Conservation (phyloP, 2,888 invertebrate genomes). For the Dicycla oo region DNA sequence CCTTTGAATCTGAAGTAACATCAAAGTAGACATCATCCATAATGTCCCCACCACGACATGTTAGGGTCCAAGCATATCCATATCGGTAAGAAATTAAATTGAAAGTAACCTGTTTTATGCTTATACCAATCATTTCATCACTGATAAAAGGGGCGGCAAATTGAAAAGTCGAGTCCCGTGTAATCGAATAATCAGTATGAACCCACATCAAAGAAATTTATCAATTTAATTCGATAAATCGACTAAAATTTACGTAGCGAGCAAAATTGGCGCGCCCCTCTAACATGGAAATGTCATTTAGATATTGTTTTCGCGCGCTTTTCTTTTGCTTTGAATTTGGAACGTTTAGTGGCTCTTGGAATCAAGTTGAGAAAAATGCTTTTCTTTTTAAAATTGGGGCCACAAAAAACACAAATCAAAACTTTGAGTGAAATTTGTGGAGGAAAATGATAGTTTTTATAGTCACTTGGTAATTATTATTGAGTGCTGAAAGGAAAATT, state of each 20-base stretch:
- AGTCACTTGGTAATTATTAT: neutral
- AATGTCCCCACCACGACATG: slow-evolving; percentile 12
- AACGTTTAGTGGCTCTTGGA: slow-evolving; percentile 25
- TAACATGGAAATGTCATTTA: slow-evolving; percentile 82
- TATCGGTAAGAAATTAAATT: slow-evolving; percentile 60
- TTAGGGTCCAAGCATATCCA: slow-evolving; percentile 13
- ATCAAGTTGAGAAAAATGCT: neutral
- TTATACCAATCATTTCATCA: slow-evolving; percentile 78
- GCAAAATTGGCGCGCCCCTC: slow-evolving; percentile 80
- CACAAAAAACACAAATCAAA: neutral
- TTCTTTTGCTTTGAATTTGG: slow-evolving; percentile 50
- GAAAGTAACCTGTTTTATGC: slow-evolving; percentile 69
- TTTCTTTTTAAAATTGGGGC: neutral
- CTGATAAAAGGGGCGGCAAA: slow-evolving; percentile 81
- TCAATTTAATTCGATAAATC: slow-evolving; percentile 83
- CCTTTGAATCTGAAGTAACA: slow-evolving; percentile 10
- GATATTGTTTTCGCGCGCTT: slow-evolving; percentile 69
- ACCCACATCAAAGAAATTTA: slow-evolving; percentile 84
- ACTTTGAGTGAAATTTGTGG: neutral
- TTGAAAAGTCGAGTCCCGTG: slow-evolving; percentile 85
- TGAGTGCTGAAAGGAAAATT: neutral
- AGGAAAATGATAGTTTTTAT: neutral
- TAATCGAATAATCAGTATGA: slow-evolving; percentile 86
- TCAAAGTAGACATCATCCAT: slow-evolving; percentile 33
- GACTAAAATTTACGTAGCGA: slow-evolving; percentile 82